Conservation (phyloP, 2,113 vertebrate species). For the Ptilonorhynchus violaceus region DNA sequence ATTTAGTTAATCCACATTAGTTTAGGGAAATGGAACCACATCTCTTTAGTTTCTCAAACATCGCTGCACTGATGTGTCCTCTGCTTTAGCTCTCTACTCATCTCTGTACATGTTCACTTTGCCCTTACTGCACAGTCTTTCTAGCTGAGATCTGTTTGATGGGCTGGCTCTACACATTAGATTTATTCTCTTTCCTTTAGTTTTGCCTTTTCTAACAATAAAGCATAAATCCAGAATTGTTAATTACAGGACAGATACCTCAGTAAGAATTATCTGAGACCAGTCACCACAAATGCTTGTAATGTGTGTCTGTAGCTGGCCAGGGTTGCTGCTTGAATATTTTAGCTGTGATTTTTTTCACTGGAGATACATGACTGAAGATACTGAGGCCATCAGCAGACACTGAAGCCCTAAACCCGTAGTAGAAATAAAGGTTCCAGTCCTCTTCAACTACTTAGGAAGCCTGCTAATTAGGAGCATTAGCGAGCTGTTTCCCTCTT, state of each 20-base stretch:
- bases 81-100: neutral
- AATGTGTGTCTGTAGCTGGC: neutral
- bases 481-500: neutral
- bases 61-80: neutral
- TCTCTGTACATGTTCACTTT: neutral
- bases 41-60: constrained; percentile 9
- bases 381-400: neutral
- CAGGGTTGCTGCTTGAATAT: neutral
- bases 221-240: neutral
- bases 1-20: neutral
- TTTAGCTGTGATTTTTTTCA: neutral
- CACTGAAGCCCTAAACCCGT: neutral
- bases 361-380: neutral
- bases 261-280: neutral
- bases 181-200: neutral
- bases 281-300: neutral
- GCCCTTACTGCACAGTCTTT: neutral
- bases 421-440: neutral
- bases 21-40: constrained; percentile 20
- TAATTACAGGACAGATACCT: neutral
- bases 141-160: neutral
- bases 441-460: neutral
- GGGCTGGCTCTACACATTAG: neutral
- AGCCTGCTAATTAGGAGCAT: neutral
- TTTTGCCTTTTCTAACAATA: neutral